Base-by-base conservation (phyloP, 35 echinoderm and acorn worm species). In the Patiria miniata region DNA sequence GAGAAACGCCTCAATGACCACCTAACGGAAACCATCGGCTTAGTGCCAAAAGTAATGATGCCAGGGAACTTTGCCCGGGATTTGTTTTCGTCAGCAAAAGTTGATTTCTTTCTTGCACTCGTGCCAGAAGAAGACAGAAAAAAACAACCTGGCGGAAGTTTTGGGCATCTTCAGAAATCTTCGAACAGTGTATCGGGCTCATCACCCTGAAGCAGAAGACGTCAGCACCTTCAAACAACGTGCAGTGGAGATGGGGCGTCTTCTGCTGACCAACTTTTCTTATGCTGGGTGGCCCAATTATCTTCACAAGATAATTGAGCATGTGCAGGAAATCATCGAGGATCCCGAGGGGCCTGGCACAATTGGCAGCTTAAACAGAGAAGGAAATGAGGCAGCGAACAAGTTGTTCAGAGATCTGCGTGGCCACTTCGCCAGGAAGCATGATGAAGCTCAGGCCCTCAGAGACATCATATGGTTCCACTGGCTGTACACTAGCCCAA, bases 201-300 rank as follows among this genome's bases (percentile, higher is more conserved):
- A 33, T 9, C 50, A 32, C 0, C 89, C 52, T 21, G 22, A 83
- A 14, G 21, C 9, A 19, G 53, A 83, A 9, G 69, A 90, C 21
- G 89, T 91, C 2, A n/a, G 8, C 12, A 6, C 10, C 26, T 91
- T 39, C 39, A 91, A 91, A 52, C 57, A 36, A 1, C 77, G 4
- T 0, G 89, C 89, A 15, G 83, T 85, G 16, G 29, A 26, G 14
- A 91, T 91, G 82, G 88, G 89, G 1, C 22, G 10, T 1, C 21
- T 51, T 21, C 73, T 91, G 0, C 82, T 78, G 7, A 22, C 59
- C 30, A 1, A 91, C 39, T 91, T 91, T 65, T 19, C 28, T 0
- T 91, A 91, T 65, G 81, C 53, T 18, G 16, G 16, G 8, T 85
- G 89, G 89, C 82, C 82, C 18, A 91, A 91, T 52, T 91, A 91